phyloP scores from a whole-genome alignment of 2,113 vertebrate genomes.

The Recurvirostra avosetta region DNA sequence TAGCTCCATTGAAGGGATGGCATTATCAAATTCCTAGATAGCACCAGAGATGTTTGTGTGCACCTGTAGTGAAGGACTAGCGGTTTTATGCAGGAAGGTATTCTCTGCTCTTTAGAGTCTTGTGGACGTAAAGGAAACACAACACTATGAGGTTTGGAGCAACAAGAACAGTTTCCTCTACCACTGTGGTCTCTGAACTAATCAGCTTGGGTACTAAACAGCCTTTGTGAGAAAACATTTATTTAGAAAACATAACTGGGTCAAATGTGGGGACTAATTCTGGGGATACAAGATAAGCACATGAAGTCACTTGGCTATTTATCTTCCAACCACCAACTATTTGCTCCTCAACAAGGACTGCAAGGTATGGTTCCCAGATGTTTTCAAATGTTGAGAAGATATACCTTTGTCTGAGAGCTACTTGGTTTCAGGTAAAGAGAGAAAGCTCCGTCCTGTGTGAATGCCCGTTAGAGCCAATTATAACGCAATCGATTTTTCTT shows the following conservation, averaged over 20 bases:
- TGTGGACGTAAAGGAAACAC: not conserved
- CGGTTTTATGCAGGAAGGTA: not conserved
- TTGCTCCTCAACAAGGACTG: not conserved
- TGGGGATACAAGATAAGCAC: not conserved
- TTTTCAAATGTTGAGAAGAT: not conserved
- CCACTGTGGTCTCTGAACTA: not conserved
- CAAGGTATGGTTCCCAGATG: not conserved
- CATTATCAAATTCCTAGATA: not conserved
- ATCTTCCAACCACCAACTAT: not conserved
- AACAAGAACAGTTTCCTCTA: not conserved
- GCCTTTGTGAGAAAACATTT: not conserved
- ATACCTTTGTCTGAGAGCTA: not conserved
- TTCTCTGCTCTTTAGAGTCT: not conserved
- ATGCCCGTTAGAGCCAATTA: not conserved
- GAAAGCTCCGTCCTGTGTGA: not conserved
- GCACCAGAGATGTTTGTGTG: not conserved
- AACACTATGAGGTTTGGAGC: fast-evolving
- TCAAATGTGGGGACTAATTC: not conserved
- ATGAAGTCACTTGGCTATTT: not conserved
- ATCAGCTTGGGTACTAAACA: not conserved
- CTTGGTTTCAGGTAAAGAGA: not conserved
- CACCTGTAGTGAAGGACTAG: not conserved
- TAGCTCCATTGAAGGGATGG: not conserved
- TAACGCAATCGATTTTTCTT: not conserved
- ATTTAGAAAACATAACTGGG: not conserved